Evolutionary conservation across 2,888 invertebrate species (phyloP).

Genomic region (Leucophora obtusa): DNA sequence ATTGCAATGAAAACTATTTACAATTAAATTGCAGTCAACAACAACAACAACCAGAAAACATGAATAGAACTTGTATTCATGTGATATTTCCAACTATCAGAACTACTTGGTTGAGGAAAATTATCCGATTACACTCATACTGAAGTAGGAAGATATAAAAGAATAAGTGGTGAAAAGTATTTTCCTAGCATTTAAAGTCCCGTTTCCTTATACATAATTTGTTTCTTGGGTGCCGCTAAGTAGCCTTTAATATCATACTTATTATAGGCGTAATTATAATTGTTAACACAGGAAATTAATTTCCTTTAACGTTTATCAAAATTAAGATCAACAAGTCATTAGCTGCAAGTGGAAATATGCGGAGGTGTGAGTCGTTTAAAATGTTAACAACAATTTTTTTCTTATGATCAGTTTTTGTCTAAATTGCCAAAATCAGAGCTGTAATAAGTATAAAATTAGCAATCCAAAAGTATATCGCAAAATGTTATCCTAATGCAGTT

Average conservation of each 20-base stretch:
- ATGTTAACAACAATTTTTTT: too few relatives aligned
- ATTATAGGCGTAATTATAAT: constrained; percentile 40
- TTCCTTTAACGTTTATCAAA: constrained; percentile 50
- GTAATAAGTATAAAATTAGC: too few relatives aligned
- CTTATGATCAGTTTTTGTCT: too few relatives aligned
- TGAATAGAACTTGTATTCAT: constrained; percentile 11
- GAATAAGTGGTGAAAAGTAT: constrained; percentile 12
- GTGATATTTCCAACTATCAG: constrained; percentile 1
- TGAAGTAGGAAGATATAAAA: neutral
- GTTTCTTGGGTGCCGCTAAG: neutral
- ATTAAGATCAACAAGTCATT: constrained; percentile 10
- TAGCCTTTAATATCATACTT: neutral
- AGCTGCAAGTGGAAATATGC: neutral
- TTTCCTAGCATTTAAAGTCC: constrained; percentile 8
- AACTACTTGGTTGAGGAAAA: neutral
- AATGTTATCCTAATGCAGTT: too few relatives aligned
- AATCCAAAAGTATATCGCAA: too few relatives aligned
- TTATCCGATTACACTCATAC: neutral
- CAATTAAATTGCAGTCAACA: constrained; percentile 4
- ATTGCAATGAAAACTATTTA: neutral
- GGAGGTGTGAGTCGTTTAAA: too few relatives aligned
- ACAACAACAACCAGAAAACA: constrained; percentile 1
- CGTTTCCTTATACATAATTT: neutral
- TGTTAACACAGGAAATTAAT: constrained; percentile 58
- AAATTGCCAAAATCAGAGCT: too few relatives aligned